Evolutionary conservation across 1,140 invertebrate species (phyloP), one percentile per base, ranked within the genome.

Genomic region (Schmidtea mediterranea): DNA sequence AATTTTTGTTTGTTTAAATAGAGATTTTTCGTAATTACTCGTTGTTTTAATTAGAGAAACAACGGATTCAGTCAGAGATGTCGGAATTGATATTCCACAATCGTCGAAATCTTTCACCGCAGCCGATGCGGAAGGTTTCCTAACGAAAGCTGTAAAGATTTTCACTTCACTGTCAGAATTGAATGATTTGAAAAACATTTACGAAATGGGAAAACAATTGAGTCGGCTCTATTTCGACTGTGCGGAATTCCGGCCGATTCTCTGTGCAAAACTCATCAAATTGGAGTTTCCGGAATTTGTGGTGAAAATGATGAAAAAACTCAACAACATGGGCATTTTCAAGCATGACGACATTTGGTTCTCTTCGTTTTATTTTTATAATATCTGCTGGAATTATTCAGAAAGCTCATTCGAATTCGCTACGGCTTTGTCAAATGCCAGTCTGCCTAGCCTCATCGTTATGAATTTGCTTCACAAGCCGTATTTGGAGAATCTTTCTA

Each of bases 331-430:
- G 32, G 59, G 61, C 19, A 59, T 62, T 26, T 62, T 61, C 51
- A 62, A 60, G 45, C 59, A 59, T 45, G 61, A 61, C 45, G 56
- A 59, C 39, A 55, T 62, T 48, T 62, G 61, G 59, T 62, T 62
- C 41, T 59, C 59, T 3, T 56, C 58, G 8, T 61, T 59, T 49
- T 62, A 61, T 46, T 54, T 57, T 8, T 58, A 60, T 40, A 62
- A 61, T 49, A 58, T 57, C 0, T 51, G 55, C 39, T 62, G 60
- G 61, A 63, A 63, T 49, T 62, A 57, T 43, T 55, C 56, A 2
- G 60, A 63, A 49, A 55, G 56, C 23, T 57, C 55, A 43, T 49
- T 54, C 2, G 52, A 55, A 18, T 53, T 63, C 13, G 59, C 61
- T 32, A 56, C 54, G 55, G 60, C 57, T 36, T 32, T 60, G 23